Evolutionary conservation across 2,797 vertebrate species (phyloP), one percentile per base, ranked within the genome.

Genomic region (Halcyon chelicuti): DNA sequence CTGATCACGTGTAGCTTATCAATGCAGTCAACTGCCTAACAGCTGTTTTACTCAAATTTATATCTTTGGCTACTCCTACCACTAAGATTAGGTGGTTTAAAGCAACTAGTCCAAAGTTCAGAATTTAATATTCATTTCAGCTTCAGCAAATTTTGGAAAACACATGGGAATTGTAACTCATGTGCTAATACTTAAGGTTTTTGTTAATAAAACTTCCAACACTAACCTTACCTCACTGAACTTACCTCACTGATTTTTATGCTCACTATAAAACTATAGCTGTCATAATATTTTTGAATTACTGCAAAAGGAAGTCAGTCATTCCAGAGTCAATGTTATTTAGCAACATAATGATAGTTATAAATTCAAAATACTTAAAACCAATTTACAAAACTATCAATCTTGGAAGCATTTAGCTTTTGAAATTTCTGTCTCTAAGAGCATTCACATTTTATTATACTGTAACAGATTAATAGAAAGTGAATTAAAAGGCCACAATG

Each of bases 181-280:
- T 90, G 90, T 97, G 97, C 97, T 98, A 98, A 98, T 97, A 97
- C 96, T 98, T 97, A 94, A 31, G 95, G 79, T 92, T 98, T 98
- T 97, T 96, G 83, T 97, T 98, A 98, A 98, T 98, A 98, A 98
- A 98, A 98, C 92, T 97, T 97, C 98, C 97, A 98, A 97, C 93
- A 92, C 97, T 95, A 98, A 98, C 94, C 97, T 98, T 97, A 98
- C 97, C 96, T 98, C 98, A 98, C 2, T 98, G 96, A 98, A 98
- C 91, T 98, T 98, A 98, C 97, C 97, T 98, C 98, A 97, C 94
- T 96, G 88, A 88, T 95, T 98, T 98, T 98, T 98, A 98, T 96
- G 96, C 91, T 98, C 63, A 93, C 98, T 97, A 96, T 98, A 98
- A 98, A 98, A 96, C 96, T 96, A 96, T 97, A 98, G 92, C 93